A percentile compares a stretch with the other conserved stretches of the same genome.
Evolutionary conservation across 2,888 invertebrate genomes (phyloP).

Genomic region (Xylota segnis): DNA sequence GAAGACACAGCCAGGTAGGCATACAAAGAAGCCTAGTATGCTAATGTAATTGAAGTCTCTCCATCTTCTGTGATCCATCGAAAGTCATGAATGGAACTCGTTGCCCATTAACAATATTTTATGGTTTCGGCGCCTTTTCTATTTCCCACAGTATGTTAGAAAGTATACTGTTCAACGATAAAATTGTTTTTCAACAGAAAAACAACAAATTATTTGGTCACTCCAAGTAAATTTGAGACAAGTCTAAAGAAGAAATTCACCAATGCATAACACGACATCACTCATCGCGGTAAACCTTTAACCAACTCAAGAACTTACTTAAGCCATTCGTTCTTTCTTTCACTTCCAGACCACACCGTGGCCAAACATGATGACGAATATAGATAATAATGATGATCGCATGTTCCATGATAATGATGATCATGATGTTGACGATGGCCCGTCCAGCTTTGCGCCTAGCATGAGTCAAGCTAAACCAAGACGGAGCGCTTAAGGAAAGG

Average conservation of each 20-base stretch:
- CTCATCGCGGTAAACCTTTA: constrained; percentile 35
- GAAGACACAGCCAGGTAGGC: neutral
- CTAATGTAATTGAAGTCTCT: neutral
- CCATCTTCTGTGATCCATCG: neutral
- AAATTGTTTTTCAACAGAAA: constrained; percentile 29
- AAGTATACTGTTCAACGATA: constrained; percentile 46
- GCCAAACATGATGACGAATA: constrained; percentile 60
- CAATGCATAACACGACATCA: constrained; percentile 19
- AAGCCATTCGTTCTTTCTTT: constrained; percentile 63
- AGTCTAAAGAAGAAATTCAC: constrained; percentile 26
- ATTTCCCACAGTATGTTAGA: constrained; percentile 44
- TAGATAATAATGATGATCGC: constrained; percentile 60
- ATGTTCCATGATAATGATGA: constrained; percentile 55
- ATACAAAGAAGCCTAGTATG: neutral
- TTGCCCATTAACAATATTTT: constrained; percentile 35
- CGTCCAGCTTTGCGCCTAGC: constrained; percentile 62
- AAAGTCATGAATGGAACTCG: constrained; percentile 33
- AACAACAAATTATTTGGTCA: constrained; percentile 43
- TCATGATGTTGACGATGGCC: constrained; percentile 61
- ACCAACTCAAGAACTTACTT: constrained; percentile 53
- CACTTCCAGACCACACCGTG: constrained; percentile 57
- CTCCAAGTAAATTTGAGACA: constrained; percentile 38
- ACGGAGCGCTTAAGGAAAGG: constrained; percentile 83
- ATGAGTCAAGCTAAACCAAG: constrained; percentile 43
- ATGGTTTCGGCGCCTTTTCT: constrained; percentile 38